Evolutionary conservation across 2,888 invertebrate species (phyloP), one percentile per base, ranked within the genome.

Genomic region (Hemistola chrysoprasaria): DNA sequence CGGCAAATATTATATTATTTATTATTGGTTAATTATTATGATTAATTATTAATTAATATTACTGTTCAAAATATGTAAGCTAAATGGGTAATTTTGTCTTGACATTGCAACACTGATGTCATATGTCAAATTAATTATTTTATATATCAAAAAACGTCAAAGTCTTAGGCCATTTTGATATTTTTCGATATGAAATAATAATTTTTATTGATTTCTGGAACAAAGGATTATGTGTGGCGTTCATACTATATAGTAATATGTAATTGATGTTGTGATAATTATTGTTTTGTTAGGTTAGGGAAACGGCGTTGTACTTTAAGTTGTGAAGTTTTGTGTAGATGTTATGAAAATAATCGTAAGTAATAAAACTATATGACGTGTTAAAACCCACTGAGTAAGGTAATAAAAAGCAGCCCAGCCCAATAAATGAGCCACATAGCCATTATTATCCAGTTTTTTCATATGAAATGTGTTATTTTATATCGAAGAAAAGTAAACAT

Each of bases 291-390:
- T 47, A 37, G 41, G 34, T 44, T 48, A n/a, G 8, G 10, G 11
- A 20, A 25, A 9, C 30, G 34, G 37, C 25, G 24, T 11, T 20
- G 3, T 16, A 25, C 22, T 23, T 20, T 33, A 11, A 11, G 38
- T 38, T 38, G 22, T 44, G 36, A 40, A 30, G 21, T 37, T 43
- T 56, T 50, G 59, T 47, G 56, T 60, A 61, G 46, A 59, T 57
- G 51, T 56, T 53, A 50, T 50, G 60, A 52, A 56, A 39, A 22
- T 45, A 41, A 34, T 63, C 50, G 82, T 83, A 60, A 77, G 80
- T 78, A 71, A 24, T 35, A 38, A 60, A 59, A 68, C 52, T 59
- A 63, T 67, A 72, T 83, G 83, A 83, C 83, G 83, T 83, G 80
- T 82, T 40, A 42, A n/a, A 40, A 35, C 29, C 9, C 10, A 11